phyloP scores from a whole-genome alignment of 2,113 vertebrate species.

The Ancistrus triradiatus region DNA sequence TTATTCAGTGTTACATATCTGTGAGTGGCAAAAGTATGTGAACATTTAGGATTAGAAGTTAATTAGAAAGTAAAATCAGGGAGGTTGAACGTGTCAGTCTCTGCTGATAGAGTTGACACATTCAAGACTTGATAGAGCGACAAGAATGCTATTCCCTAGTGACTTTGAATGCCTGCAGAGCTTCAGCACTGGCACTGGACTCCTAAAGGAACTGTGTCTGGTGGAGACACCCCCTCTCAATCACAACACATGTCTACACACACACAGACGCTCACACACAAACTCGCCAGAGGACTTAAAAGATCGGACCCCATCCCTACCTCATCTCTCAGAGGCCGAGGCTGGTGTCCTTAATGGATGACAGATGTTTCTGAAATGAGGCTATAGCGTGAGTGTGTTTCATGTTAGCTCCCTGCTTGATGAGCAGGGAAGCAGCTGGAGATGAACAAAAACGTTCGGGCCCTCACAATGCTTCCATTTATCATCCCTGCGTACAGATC shows the following conservation, averaged over 20 bases:
- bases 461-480: slow-evolving; percentile 61
- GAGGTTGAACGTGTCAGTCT: slow-evolving; percentile 49
- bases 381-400: slow-evolving; percentile 72
- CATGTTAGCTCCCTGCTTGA: slow-evolving; percentile 71
- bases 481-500: slow-evolving; percentile 53
- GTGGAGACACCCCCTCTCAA: slow-evolving; percentile 5
- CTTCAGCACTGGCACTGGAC: slow-evolving; percentile 32
- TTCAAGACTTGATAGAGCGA: slow-evolving; percentile 52
- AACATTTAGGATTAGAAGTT: too few species aligned
- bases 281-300: slow-evolving; percentile 36
- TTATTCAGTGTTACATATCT: too few species aligned
- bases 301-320: slow-evolving; percentile 48
- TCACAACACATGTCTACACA: slow-evolving; percentile 28
- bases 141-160: slow-evolving; percentile 61
- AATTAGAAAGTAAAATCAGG: slow-evolving; percentile 6
- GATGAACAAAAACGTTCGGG: slow-evolving; percentile 64
- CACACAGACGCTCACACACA: slow-evolving; percentile 31
- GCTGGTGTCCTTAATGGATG: slow-evolving; percentile 69
- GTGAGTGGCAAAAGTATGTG: too few species aligned
- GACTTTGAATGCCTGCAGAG: slow-evolving; percentile 35
- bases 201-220: slow-evolving; percentile 27
- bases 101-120: slow-evolving; percentile 60
- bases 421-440: slow-evolving; percentile 73
- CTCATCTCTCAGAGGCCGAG: slow-evolving; percentile 55
- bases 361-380: slow-evolving; percentile 70